Base-by-base conservation (phyloP, 2,113 vertebrate genomes). In the Oenanthe melanoleuca region DNA sequence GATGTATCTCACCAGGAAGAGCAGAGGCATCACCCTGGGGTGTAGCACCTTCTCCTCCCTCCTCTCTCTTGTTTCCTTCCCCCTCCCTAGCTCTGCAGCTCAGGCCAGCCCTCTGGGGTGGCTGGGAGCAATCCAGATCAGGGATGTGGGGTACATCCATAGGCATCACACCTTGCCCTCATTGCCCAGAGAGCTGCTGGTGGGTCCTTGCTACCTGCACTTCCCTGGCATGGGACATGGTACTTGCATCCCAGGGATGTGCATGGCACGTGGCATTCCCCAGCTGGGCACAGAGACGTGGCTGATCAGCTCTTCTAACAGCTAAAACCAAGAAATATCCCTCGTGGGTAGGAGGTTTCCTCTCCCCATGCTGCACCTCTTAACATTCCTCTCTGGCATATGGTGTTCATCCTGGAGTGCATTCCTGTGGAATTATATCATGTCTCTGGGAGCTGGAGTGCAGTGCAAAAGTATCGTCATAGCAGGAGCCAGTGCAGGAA, bases 341-440 rank as follows among this genome's bases (percentile, higher is more conserved):
- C 0, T 12, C 2, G 0, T 6, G 22, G n/a, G 6, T 23, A 18
- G 24, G 42, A 59, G 18, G 29, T 88, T 93, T 95, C 31, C 16
- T 81, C 18, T 92, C 45, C 67, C 75, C 0, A 0, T 75, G 57
- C 80, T 80, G 72, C 73, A 91, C 34, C 44, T 94, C 69, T 66
- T 34, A 45, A 52, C 0, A 0, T 56, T 94, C 63, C 61, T 44
- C 0, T 0, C 52, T 87, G 38, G 52, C 28, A 3, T 20, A 23
- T 60, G 65, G 61, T 89, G 65, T 53, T 84, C 10, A 6, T 91
- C 78, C 53, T 24, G 0, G 44, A 81, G 49, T 86, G 60, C 89
- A 81, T 92, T 94, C 89, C 83, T 95, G 77, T 81, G 11, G 70
- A 71, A 57, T 95, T 87, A 87, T 89, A 89, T 91, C 88, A 89